phyloP scores from a whole-genome alignment of 2,797 vertebrate species.

The Remorina albescens region DNA sequence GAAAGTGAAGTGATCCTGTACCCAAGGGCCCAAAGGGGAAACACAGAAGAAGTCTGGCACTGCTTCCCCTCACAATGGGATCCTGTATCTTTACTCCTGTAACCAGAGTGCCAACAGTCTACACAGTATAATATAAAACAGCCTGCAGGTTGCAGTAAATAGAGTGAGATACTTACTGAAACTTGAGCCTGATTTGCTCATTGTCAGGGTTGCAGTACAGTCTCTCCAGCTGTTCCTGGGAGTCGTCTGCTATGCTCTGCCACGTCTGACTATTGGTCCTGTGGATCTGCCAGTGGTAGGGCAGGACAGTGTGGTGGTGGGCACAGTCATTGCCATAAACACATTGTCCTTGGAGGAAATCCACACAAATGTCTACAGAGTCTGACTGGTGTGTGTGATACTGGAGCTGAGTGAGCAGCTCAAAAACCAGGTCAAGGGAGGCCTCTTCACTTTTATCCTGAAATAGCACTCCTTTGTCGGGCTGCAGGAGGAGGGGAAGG shows the following conservation, averaged over 20 bases:
- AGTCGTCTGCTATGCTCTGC: slow-evolving; percentile 96
- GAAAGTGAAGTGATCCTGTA: slow-evolving; percentile 42
- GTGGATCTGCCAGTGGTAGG: slow-evolving; percentile 98
- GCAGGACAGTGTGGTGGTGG: slow-evolving; percentile 95
- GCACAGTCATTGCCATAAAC: slow-evolving; percentile 94
- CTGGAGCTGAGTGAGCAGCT: slow-evolving; percentile 97
- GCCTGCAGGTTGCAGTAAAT: slow-evolving; percentile 34
- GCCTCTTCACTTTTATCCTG: slow-evolving; percentile 98
- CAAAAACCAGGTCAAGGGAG: slow-evolving; percentile 96
- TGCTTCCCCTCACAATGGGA: slow-evolving; percentile 19
- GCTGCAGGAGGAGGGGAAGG: slow-evolving; percentile 66
- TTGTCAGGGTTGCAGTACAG: slow-evolving; percentile 99
- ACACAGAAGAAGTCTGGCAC: slow-evolving; percentile 28
- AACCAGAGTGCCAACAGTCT: not conserved
- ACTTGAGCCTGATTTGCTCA: slow-evolving; percentile 93
- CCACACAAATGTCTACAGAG: slow-evolving; percentile 93
- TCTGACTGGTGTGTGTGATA: slow-evolving; percentile 98
- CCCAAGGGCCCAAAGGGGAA: slow-evolving; percentile 32
- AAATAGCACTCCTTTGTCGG: slow-evolving; percentile 89
- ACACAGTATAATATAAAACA: slow-evolving; percentile 1
- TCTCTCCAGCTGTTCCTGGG: slow-evolving; percentile 98
- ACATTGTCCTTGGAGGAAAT: slow-evolving; percentile 95
- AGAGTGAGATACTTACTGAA: slow-evolving; percentile 88
- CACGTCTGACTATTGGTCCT: slow-evolving; percentile 88
- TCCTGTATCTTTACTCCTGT: not conserved